phyloP scores from a whole-genome alignment of 2,888 invertebrate species.

The Hypena proboscidalis region DNA sequence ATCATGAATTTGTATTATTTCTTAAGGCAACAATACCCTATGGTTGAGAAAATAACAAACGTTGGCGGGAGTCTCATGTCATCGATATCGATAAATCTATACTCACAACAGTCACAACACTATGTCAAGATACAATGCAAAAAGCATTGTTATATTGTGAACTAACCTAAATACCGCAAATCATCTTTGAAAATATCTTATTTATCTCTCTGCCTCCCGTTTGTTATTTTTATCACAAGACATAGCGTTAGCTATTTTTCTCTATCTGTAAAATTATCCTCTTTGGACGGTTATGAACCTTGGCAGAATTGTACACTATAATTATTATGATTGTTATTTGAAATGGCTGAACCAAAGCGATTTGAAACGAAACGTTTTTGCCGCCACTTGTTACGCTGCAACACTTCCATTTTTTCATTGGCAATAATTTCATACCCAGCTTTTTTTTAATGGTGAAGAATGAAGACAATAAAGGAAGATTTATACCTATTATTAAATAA shows the following conservation, averaged over 20 bases:
- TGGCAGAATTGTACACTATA: slow-evolving; percentile 59
- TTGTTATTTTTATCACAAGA: slow-evolving; percentile 39
- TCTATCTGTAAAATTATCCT: slow-evolving; percentile 53
- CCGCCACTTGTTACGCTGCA: slow-evolving; percentile 76
- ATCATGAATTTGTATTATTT: slow-evolving; percentile 79
- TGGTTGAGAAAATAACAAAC: slow-evolving; percentile 47
- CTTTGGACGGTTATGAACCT: slow-evolving; percentile 75
- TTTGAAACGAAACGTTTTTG: slow-evolving; percentile 63
- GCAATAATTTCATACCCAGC: slow-evolving; percentile 57
- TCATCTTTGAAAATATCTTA: neutral
- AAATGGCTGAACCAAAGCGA: slow-evolving; percentile 78
- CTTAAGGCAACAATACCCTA: slow-evolving; percentile 60
- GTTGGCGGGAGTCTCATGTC: slow-evolving; percentile 9
- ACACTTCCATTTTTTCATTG: slow-evolving; percentile 54
- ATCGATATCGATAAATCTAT: slow-evolving; percentile 24
- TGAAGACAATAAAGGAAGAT: slow-evolving; percentile 84
- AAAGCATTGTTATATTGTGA: neutral
- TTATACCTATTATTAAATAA: slow-evolving; percentile 80
- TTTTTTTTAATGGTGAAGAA: slow-evolving; percentile 77
- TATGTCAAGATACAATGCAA: neutral
- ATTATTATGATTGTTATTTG: slow-evolving; percentile 55
- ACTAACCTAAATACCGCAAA: neutral
- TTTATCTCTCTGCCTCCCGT: slow-evolving; percentile 5
- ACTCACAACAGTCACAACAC: neutral
- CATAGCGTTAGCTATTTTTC: slow-evolving; percentile 47